A percentile compares a stretch with the other conserved stretches of the same genome.
phyloP scores from a whole-genome alignment of 1,140 invertebrate genomes.

The Pararge aegeria region DNA sequence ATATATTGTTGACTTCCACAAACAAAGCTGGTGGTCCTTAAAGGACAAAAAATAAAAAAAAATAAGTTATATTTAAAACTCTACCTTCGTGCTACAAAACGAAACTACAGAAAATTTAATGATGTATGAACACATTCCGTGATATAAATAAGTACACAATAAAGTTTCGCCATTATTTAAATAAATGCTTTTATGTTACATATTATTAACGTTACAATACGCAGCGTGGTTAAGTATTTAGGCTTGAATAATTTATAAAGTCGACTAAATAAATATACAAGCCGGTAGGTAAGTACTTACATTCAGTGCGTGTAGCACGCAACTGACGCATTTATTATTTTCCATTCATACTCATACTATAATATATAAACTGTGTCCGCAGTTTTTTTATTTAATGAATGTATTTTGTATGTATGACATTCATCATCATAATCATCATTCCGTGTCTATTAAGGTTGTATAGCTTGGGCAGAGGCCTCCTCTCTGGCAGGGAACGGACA shows the following conservation, averaged over 20 bases:
- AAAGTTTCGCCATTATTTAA: slow-evolving; percentile 2
- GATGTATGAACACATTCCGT: slow-evolving; percentile 6
- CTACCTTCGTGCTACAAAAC: neutral
- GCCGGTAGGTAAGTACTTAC: neutral
- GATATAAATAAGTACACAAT: slow-evolving; percentile 1
- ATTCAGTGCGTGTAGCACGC: slow-evolving; percentile 1
- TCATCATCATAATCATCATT: too few relatives aligned
- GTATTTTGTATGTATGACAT: neutral
- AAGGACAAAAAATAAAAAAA: too few relatives aligned
- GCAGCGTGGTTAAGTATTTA: neutral
- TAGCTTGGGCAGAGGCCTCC: too few relatives aligned
- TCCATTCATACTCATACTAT: neutral
- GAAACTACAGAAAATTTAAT: neutral
- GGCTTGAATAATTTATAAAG: slow-evolving; percentile 2
- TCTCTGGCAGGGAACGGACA: too few relatives aligned
- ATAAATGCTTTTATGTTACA: slow-evolving; percentile 1
- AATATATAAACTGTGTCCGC: neutral
- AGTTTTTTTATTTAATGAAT: neutral
- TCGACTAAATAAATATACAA: slow-evolving; percentile 5
- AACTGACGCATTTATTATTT: neutral
- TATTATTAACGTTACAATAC: slow-evolving; percentile 1
- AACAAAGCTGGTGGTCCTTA: too few relatives aligned
- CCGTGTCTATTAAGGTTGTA: too few relatives aligned
- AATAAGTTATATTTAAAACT: neutral
- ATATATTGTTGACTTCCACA: too few relatives aligned